phyloP scores from a whole-genome alignment of 2,797 vertebrate genomes.

The Decapterus maruadsi region DNA sequence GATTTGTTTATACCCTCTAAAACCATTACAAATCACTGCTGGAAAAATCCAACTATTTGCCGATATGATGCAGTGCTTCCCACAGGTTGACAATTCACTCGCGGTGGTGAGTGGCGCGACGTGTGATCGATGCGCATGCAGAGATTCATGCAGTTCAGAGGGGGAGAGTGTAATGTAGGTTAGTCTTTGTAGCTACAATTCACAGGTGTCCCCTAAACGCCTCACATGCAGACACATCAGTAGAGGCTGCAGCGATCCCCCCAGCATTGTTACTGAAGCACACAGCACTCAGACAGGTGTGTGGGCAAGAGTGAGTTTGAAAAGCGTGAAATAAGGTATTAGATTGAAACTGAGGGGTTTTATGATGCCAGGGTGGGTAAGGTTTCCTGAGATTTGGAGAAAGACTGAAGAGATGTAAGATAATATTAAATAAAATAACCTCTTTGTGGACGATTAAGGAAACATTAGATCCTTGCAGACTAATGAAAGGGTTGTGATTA shows the following conservation, averaged over 20 bases:
- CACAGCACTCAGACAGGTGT: not conserved
- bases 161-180: not conserved
- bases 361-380: not conserved
- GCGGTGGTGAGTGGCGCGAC: not conserved
- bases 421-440: not conserved
- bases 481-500: not conserved
- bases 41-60: not conserved
- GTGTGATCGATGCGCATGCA: not conserved
- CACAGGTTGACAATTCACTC: not conserved
- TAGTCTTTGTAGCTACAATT: not conserved
- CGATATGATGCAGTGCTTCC: not conserved
- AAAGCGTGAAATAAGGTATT: too few species aligned
- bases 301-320: too few species aligned
- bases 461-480: not conserved
- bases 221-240: not conserved
- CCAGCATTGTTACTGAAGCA: not conserved
- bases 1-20: not conserved
- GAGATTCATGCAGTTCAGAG: not conserved
- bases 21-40: not conserved
- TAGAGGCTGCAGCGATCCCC: not conserved
- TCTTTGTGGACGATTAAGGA: not conserved
- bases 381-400: not conserved
- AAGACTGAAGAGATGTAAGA: not conserved
- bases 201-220: not conserved
- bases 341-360: too few species aligned